Evolutionary conservation across 1,140 invertebrate genomes (phyloP).

Genomic region (Scaptomyza hsui): DNA sequence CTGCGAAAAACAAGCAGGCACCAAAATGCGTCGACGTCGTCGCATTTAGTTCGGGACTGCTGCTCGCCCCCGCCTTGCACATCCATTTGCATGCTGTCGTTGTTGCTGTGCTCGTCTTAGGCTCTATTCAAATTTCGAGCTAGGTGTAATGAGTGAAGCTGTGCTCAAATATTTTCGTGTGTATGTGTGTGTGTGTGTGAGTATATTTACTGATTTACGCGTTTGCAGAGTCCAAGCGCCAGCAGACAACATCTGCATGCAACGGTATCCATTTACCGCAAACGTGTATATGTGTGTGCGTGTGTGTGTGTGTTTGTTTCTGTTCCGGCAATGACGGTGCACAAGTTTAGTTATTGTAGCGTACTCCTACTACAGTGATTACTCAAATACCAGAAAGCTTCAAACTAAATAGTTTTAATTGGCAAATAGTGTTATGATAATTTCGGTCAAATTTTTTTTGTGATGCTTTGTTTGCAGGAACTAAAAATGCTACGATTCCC

Average conservation of each 20-base stretch:
- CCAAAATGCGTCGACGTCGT: conserved; percentile 31
- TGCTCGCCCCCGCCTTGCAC: conserved; percentile 32
- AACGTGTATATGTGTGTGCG: neutral
- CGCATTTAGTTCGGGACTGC: conserved; percentile 34
- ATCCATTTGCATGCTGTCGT: conserved; percentile 12
- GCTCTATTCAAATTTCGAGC: conserved; percentile 37
- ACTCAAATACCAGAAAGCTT: neutral
- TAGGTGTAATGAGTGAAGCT: conserved; percentile 10
- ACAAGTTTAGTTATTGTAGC: conserved; percentile 23
- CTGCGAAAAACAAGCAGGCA: conserved; percentile 24
- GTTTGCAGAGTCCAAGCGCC: conserved; percentile 2
- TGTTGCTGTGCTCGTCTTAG: conserved; percentile 2
- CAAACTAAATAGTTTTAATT: no score
- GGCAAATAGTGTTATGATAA: no score
- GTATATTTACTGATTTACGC: conserved; percentile 40
- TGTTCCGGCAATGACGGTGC: conserved; percentile 33
- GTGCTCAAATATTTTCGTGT: conserved; percentile 1
- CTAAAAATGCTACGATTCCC: no score
- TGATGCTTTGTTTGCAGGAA: no score
- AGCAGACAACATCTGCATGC: conserved; percentile 36
- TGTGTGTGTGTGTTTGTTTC: conserved; percentile 10
- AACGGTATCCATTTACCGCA: conserved; percentile 43
- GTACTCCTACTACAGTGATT: neutral
- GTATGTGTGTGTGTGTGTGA: conserved; percentile 30
- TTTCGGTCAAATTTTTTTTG: no score